Evolutionary conservation across 1,140 invertebrate species (phyloP), one percentile per base, ranked within the genome.

Genomic region (Monomorium pharaonis): DNA sequence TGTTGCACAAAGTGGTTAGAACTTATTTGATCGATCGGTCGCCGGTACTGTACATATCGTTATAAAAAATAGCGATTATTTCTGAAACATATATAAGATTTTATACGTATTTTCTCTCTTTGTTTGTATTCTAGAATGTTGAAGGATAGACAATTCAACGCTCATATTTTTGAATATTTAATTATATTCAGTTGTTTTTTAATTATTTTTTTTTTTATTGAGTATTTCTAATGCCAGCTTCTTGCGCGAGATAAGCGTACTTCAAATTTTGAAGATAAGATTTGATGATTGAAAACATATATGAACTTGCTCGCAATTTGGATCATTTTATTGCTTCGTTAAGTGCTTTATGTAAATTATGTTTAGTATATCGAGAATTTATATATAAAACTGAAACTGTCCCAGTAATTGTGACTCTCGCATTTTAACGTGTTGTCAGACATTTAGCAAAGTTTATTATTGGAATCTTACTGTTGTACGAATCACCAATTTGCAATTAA

Each of bases 41-140:
- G 47, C 62, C 14, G 21, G 5, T 27, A 85, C 0, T 85, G 84
- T 83, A 86, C 67, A 89, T 89, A 88, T 86, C 88, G 47, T 63
- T 81, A 70, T 30, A 63, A 62, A 63, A 49, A n/a, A 33, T 75
- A 70, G 12, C 12, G 18, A 85, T 47, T 85, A 54, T 83, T 83
- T 83, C 78, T 58, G 16, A 58, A 83, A 74, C 21, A 12, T 80
- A 69, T 42, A n/a, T 72, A 47, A 58, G 37, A 74, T 83, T 83
- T 83, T 83, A 60, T 83, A 83, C 78, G 67, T 83, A 83, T 24
- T 44, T 83, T 33, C 18, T 37, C 44, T 21, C 21, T 70, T 81
- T n/a, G 4, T 83, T 72, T 72, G 30, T 33, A 47, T 58, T 18
- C 0, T 44, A 27, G 30, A 77, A 56, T 4, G 7, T 54, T 37